Percentiles rank a stretch among this genome's conserved stretches.
phyloP scores from a whole-genome alignment of 2,888 invertebrate species.

The Hymenopus coronatus region DNA sequence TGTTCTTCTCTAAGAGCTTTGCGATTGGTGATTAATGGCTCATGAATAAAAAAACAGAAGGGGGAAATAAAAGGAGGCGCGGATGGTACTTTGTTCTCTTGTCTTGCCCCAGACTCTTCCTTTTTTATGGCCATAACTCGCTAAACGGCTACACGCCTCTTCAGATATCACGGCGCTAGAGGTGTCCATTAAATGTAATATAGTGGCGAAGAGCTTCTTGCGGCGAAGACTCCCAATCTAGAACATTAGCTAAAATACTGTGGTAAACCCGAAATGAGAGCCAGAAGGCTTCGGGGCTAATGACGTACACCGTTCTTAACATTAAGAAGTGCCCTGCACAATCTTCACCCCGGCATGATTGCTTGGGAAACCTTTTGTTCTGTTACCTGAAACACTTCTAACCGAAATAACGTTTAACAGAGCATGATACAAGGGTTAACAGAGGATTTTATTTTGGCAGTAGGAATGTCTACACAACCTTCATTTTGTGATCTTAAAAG shows the following conservation, averaged over 20 bases:
- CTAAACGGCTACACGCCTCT: neutral
- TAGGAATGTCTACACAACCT: too few relatives aligned
- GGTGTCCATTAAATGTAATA: constrained; percentile 15
- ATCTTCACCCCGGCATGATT: too few relatives aligned
- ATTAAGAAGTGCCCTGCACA: neutral
- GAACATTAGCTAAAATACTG: neutral
- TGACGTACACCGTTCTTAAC: neutral
- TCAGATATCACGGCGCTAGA: neutral
- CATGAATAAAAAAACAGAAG: constrained; percentile 8
- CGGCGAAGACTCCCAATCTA: neutral
- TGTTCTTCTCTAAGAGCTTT: neutral
- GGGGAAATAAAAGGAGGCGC: neutral
- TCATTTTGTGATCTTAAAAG: too few relatives aligned
- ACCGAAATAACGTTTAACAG: too few relatives aligned
- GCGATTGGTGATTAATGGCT: constrained; percentile 9
- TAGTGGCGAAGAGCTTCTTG: neutral
- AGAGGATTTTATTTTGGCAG: too few relatives aligned
- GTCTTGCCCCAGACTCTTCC: neutral
- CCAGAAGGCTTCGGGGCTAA: neutral
- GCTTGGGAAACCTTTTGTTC: too few relatives aligned
- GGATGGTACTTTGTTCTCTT: neutral
- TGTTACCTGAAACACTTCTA: too few relatives aligned
- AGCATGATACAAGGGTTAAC: too few relatives aligned
- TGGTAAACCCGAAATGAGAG: neutral
- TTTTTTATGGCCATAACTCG: neutral